Base-by-base conservation (phyloP, 1,140 invertebrate genomes). In the Drosophila elegans region DNA sequence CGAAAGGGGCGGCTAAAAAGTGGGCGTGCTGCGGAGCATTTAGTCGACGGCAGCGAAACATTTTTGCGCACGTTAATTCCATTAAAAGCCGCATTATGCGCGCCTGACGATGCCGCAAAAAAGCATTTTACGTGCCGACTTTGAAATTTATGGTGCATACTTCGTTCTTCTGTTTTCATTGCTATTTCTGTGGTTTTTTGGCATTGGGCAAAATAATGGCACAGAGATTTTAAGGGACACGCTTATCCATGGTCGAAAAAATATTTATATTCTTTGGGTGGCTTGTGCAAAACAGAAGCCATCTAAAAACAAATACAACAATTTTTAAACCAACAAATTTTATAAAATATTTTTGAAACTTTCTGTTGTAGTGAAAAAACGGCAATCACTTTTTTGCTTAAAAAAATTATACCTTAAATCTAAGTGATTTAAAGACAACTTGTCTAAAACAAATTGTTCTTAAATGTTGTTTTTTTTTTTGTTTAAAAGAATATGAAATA, bases 1-100 rank as follows among this genome's bases (percentile, higher is more conserved):
- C 2, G 16, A 3, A 1, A 21, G 21, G 44, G 9, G 16, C 21
- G 16, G 16, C 29, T 34, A 13, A 27, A 27, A 46, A 29, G 52
- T 44, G 46, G 63, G 45, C 25, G 46, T 21, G 16, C 12, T 42
- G 10, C n/a, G 38, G 3, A 39, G 36, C 57, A 55, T 64, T 62
- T 66, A 66, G 62, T 59, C 55, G 34, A 52, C 16, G 56, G 55
- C 54, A 48, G 57, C 66, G 54, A 61, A 69, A 74, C 63, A 74
- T 79, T 80, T 80, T 69, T 69, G 73, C 62, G 76, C 76, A 80
- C 78, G 71, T 79, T 80, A 74, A 74, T 80, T 74, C 76, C 78
- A 80, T 80, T 79, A 79, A 69, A 74, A 79, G 76, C 46, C 69
- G 76, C 78, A 80, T 74, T 74, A 74, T 74, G 76, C 66, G 59